Evolutionary conservation across 2,888 invertebrate genomes (phyloP).

Genomic region (Syrphus vitripennis): DNA sequence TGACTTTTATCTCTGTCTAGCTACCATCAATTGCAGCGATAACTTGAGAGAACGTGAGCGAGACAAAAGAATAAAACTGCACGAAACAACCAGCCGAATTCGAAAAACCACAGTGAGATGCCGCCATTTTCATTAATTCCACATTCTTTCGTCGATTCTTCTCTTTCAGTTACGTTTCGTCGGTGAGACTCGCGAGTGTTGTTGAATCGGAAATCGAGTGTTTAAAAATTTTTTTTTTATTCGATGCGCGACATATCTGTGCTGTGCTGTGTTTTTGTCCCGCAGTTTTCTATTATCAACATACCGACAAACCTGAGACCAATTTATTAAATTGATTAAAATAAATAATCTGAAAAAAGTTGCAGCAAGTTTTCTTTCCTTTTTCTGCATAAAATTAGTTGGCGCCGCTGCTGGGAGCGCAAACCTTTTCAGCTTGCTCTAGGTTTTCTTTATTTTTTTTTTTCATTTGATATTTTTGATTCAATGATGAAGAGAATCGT

Average conservation of each 20-base stretch:
- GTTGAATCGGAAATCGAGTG: conserved; percentile 55
- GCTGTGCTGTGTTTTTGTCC: conserved; percentile 49
- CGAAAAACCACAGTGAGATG: conserved; percentile 60
- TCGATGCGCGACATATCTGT: conserved; percentile 61
- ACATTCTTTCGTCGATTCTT: conserved; percentile 71
- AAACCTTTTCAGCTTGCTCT: conserved; percentile 54
- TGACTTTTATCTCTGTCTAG: neutral
- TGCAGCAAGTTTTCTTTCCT: conserved; percentile 27
- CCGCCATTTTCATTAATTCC: conserved; percentile 70
- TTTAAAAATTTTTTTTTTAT: conserved; percentile 48
- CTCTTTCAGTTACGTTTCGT: conserved; percentile 72
- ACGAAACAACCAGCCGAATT: conserved; percentile 46
- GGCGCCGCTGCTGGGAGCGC: conserved; percentile 62
- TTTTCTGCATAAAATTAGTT: conserved; percentile 48
- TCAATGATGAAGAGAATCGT: conserved; percentile 70
- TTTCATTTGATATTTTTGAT: conserved; percentile 4
- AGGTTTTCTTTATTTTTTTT: conserved; percentile 40
- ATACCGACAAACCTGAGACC: conserved; percentile 29
- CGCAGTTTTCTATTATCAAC: conserved; percentile 49
- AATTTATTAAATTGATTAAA: neutral
- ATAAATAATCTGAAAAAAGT: conserved; percentile 34
- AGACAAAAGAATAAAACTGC: neutral
- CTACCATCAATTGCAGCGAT: neutral
- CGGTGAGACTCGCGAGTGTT: conserved; percentile 71
- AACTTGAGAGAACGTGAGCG: conserved; percentile 1